Conservation (phyloP, 2,113 vertebrate genomes). For the Passer domesticus region DNA sequence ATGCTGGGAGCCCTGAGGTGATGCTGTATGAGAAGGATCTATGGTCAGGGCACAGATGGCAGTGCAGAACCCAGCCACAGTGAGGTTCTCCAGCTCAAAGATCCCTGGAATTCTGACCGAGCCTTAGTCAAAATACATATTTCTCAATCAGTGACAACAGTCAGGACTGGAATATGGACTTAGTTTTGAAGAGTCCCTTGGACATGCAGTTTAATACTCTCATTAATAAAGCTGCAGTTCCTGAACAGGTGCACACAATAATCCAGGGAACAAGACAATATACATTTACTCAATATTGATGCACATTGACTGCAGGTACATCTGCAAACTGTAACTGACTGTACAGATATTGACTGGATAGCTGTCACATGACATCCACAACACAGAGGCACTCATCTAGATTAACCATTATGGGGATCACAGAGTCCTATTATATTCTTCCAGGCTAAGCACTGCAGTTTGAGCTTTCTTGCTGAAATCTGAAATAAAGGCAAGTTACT, state of each 20-base stretch:
- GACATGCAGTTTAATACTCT: not conserved
- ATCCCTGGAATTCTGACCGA: not conserved
- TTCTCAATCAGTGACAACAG: not conserved
- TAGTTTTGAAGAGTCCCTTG: not conserved
- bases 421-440: not conserved
- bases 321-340: not conserved
- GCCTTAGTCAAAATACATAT: not conserved
- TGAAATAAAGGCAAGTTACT: not conserved
- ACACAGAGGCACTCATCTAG: not conserved
- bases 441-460: not conserved
- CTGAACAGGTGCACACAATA: not conserved
- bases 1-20: not conserved
- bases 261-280: not conserved
- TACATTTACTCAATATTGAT: not conserved
- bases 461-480: not conserved
- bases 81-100: not conserved
- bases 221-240: not conserved
- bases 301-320: not conserved
- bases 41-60: not conserved
- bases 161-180: not conserved
- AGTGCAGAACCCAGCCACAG: accelerated
- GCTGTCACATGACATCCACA: not conserved
- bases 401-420: not conserved
- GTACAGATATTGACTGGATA: not conserved
- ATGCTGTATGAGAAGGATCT: not conserved